Base-by-base conservation (phyloP, 2,113 vertebrate species). In the Scartelaos histophorus region DNA sequence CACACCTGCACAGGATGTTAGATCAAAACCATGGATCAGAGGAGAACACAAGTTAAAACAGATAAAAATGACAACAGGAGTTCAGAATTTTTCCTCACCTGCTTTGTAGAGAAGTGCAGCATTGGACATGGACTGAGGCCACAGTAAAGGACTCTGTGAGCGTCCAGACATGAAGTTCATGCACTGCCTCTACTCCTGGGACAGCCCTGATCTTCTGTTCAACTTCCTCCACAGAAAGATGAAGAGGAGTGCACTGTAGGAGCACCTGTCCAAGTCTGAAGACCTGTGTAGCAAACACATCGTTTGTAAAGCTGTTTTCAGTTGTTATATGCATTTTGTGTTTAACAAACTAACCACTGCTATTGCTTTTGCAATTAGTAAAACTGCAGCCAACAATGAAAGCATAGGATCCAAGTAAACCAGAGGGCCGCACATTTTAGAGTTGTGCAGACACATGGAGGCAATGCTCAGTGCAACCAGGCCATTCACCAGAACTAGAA, bases 161-260 rank as follows among this genome's bases (percentile, higher is more conserved):
- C 79, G 93, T 86, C 94, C 94, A 95, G 67, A 94, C 46, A 6
- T 95, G 94, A 24, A 95, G 91, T 24, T 95, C 91, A 29, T 95
- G 94, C 67, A 94, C 80, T 1, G 84, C 88, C 62, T 85, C 71
- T 29, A 94, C 93, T 7, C 93, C 93, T 0, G 88, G 87, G 15
- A 94, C 82, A 0, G 62, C 51, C 0, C 69, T 24, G 6, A 95
- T 90, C 70, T 77, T 87, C 24, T 21, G 15, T 1, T 58, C 66
- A 16, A 95, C 78, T 12, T 92, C 86, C 13, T 78, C 76, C 7
- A 86, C 69, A 21, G 69, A 82, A 5, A 92, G 17, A 16, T 85
- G 82, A 10, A 87, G 67, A 19, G 94, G 94, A 35, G 82, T 58
- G 7, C 88, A 87, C 80, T 94, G 93, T 5, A 94, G 92, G 67